Base-by-base conservation (phyloP, 2,113 vertebrate genomes). In the Aegypius monachus region DNA sequence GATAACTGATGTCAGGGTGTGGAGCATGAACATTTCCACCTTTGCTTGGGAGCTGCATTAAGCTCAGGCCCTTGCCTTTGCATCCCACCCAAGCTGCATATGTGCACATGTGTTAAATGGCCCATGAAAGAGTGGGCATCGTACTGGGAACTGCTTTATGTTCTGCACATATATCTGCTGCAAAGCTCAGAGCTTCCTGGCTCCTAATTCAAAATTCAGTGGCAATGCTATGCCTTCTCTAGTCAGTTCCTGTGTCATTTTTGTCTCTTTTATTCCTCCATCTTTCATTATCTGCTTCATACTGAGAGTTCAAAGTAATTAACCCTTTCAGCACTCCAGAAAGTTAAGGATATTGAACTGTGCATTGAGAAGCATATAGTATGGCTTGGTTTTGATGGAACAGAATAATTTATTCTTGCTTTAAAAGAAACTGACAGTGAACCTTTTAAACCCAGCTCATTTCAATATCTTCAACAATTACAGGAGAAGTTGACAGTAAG, bases 231-330 rank as follows among this genome's bases (percentile, higher is more conserved):
- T 11, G 47, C 5, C 67, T 93, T 91, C 22, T 67, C 32, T 31
- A 67, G 34, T 45, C 32, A 50, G 10, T 53, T 86, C 9, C 1
- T 38, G 10, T 45, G 25, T 52, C 2, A 42, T 59, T 81, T 77
- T 73, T 80, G 2, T 32, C 29, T 77, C 25, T 73, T 81, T 80
- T 55, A 42, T 70, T 87, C 34, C 19, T 58, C 6, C 5, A 17
- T 21, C 52, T 93, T 93, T 86, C 47, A 61, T 74, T 80, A 58
- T 11, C 20, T 55, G 13, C 55, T 90, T 94, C 67, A 25, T 36
- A n/a, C 10, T 42, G 55, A 65, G n/a, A 77, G 55, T 80, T 73
- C 81, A 93, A 86, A 71, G 34, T 79, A 86, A 78, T 95, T 92
- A 90, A 93, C 79, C 13, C 65, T 71, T 91, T 94, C 53, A 45